Evolutionary conservation across 2,113 vertebrate species (phyloP).

Genomic region (Coryphaenoides rupestris): DNA sequence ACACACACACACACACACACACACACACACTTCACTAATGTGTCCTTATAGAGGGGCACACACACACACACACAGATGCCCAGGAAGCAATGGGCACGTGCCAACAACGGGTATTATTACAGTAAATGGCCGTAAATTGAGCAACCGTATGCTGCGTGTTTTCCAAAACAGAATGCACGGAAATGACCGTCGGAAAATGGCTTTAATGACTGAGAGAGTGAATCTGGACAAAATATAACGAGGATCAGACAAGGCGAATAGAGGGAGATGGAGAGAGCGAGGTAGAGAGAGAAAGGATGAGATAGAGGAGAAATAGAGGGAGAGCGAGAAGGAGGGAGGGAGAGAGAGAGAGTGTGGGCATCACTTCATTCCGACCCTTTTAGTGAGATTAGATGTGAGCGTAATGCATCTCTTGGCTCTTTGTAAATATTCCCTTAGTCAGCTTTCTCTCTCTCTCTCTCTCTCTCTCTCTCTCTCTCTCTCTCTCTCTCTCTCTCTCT

Average conservation of each 20-base stretch:
- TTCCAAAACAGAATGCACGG: constrained; percentile 44
- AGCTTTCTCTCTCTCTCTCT: constrained; percentile 38
- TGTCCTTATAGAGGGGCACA: constrained; percentile 6
- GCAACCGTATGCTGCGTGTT: constrained; percentile 41
- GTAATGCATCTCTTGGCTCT: constrained; percentile 61
- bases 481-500: constrained; percentile 22
- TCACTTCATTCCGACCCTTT: constrained; percentile 72
- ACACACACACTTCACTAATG: too few species aligned
- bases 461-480: constrained; percentile 11
- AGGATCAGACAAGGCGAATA: too few species aligned
- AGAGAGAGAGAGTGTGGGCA: constrained; percentile 25
- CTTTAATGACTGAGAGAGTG: constrained; percentile 32
- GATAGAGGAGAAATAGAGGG: constrained; percentile 35
- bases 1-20: too few species aligned
- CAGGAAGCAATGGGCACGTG: constrained; percentile 6
- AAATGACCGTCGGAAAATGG: constrained; percentile 63
- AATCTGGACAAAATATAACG: too few species aligned
- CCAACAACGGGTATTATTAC: constrained; percentile 34
- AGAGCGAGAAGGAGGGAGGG: constrained; percentile 29
- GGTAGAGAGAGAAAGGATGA: constrained; percentile 1
- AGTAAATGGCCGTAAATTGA: constrained; percentile 45
- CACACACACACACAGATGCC: constrained; percentile 4
- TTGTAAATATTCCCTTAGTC: constrained; percentile 72
- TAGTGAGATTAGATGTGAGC: constrained; percentile 75
- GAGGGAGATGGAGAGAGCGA: too few species aligned